Evolutionary conservation across 1,140 invertebrate species (phyloP).

Genomic region (Physella acuta): DNA sequence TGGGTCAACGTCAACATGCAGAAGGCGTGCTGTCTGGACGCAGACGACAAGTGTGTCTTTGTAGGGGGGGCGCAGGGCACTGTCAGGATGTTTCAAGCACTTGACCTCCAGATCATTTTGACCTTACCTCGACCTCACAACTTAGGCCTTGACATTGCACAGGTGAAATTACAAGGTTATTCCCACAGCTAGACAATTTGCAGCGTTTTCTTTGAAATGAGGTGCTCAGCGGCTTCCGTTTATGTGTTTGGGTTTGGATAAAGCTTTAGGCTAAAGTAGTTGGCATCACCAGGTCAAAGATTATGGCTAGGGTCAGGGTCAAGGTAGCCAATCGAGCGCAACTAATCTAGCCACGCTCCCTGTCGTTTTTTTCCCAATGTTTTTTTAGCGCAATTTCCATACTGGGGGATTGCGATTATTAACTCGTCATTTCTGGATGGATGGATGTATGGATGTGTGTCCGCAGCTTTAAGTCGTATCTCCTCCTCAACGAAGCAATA

Average conservation of each 20-base stretch:
- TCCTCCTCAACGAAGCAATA: too few relatives aligned
- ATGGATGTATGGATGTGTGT: too few relatives aligned
- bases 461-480: too few relatives aligned
- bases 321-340: too few relatives aligned
- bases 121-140: conserved; percentile 17
- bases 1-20: conserved; percentile 20
- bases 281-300: neutral
- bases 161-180: conserved; percentile 8
- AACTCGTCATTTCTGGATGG: too few relatives aligned
- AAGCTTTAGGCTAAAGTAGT: neutral
- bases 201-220: neutral
- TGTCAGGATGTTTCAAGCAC: conserved; percentile 18
- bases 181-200: neutral
- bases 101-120: conserved; percentile 12
- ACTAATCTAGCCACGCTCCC: too few relatives aligned
- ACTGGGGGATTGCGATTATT: too few relatives aligned
- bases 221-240: neutral
- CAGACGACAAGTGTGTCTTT: conserved; percentile 18
- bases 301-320: neutral
- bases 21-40: conserved; percentile 2
- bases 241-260: neutral
- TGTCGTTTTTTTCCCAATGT: too few relatives aligned
- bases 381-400: too few relatives aligned
- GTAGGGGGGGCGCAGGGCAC: conserved; percentile 13
- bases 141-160: conserved; percentile 21